Evolutionary conservation across 2,797 vertebrate species (phyloP).

Genomic region (Coluber constrictor): DNA sequence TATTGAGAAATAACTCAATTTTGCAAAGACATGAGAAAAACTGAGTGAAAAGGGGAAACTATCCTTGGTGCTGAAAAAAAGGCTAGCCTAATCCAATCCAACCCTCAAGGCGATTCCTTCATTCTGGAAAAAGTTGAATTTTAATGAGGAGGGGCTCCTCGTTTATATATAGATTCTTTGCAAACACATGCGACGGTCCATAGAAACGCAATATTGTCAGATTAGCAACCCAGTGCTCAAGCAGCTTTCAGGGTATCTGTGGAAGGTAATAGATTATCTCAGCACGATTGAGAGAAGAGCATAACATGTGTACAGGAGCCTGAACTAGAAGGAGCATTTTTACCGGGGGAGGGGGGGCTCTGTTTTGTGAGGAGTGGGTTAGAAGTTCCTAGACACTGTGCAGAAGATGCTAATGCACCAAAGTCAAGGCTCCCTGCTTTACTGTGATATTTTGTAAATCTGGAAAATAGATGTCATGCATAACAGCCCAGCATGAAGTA

Average conservation of each 20-base stretch:
- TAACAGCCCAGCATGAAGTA: background rate
- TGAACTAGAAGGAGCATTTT: background rate
- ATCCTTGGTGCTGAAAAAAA: slow-evolving; percentile 19
- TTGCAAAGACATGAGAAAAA: background rate
- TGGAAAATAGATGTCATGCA: background rate
- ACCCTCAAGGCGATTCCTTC: background rate
- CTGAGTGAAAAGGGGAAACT: background rate
- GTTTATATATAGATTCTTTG: background rate
- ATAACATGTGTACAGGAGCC: background rate
- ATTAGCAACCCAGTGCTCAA: background rate
- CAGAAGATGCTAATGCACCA: background rate
- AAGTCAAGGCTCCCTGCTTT: background rate
- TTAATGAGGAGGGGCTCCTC: slow-evolving; percentile 5
- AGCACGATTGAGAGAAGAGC: background rate
- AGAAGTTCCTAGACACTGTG: background rate
- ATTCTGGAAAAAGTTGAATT: background rate
- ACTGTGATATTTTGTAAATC: background rate
- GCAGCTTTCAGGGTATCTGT: background rate
- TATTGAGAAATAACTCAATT: background rate
- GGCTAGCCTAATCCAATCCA: background rate
- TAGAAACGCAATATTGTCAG: background rate
- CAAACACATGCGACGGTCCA: background rate
- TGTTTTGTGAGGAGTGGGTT: background rate
- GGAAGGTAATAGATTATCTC: background rate
- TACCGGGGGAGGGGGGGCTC: no score